Conservation (phyloP, 2,797 vertebrate genomes). For the Sebastes itinus region DNA sequence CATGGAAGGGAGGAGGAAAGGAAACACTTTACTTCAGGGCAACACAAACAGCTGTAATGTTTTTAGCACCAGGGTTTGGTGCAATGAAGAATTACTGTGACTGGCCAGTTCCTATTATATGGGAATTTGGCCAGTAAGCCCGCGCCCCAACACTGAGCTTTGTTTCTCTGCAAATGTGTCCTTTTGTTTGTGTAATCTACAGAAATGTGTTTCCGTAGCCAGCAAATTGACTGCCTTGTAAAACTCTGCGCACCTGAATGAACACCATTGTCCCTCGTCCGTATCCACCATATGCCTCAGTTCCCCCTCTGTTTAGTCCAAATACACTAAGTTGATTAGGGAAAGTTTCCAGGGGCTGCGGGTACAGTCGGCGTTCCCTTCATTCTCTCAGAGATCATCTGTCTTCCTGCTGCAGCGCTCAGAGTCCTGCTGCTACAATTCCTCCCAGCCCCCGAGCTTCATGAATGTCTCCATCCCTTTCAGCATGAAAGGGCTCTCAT, state of each 20-base stretch:
- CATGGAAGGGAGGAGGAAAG: not conserved
- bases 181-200: conserved; percentile 45
- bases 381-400: conserved; percentile 50
- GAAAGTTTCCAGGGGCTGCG: conserved; percentile 33
- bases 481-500: conserved; percentile 37
- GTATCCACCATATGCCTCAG: not conserved
- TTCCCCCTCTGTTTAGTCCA: conserved; percentile 1
- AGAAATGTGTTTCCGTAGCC: conserved; percentile 25
- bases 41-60: conserved; percentile 15
- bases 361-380: conserved; percentile 34
- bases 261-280: conserved; percentile 25
- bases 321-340: conserved; percentile 40
- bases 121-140: not conserved
- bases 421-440: conserved; percentile 48
- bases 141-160: not conserved
- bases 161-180: conserved; percentile 45
- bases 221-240: conserved; percentile 23
- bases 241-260: conserved; percentile 38
- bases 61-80: conserved; percentile 2
- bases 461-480: conserved; percentile 46
- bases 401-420: conserved; percentile 51
- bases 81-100: not conserved
- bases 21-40: not conserved
- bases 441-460: conserved; percentile 31
- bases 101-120: conserved; percentile 10